Evolutionary conservation across 2,113 vertebrate species (phyloP).

Genomic region (Neomonachus schauinslandi): DNA sequence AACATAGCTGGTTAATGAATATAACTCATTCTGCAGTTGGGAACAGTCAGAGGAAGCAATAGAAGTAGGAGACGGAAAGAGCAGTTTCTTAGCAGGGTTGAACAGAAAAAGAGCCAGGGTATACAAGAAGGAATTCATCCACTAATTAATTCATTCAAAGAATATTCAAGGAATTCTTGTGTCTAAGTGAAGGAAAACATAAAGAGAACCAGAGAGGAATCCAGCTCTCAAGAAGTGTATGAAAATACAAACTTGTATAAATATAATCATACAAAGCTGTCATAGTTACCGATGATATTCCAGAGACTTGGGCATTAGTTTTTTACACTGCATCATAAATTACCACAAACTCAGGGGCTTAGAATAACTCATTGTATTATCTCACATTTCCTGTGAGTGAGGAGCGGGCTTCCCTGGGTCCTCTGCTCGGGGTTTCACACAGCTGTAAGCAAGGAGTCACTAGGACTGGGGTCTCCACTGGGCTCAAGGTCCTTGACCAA

Average conservation of each 20-base stretch:
- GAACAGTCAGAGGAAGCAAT: background rate
- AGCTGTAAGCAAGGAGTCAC: background rate
- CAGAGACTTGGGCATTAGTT: background rate
- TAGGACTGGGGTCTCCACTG: background rate
- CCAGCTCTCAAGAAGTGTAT: background rate
- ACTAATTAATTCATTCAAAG: background rate
- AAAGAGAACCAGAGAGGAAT: background rate
- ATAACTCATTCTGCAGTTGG: background rate
- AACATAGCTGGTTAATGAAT: background rate
- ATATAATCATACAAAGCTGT: background rate
- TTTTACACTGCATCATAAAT: background rate
- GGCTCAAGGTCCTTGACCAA: background rate
- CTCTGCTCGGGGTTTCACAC: background rate
- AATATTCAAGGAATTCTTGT: background rate
- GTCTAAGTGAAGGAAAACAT: background rate
- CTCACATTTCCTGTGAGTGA: background rate
- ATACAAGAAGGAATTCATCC: background rate
- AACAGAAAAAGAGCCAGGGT: background rate
- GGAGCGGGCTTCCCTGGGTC: background rate
- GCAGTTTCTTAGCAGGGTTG: background rate
- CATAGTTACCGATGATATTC: background rate
- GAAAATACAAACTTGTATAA: background rate
- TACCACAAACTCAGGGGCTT: background rate
- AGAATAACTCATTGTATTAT: background rate
- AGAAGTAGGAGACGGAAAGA: background rate